Conservation (phyloP, 2,797 vertebrate genomes). For the Poecilia velifera region DNA sequence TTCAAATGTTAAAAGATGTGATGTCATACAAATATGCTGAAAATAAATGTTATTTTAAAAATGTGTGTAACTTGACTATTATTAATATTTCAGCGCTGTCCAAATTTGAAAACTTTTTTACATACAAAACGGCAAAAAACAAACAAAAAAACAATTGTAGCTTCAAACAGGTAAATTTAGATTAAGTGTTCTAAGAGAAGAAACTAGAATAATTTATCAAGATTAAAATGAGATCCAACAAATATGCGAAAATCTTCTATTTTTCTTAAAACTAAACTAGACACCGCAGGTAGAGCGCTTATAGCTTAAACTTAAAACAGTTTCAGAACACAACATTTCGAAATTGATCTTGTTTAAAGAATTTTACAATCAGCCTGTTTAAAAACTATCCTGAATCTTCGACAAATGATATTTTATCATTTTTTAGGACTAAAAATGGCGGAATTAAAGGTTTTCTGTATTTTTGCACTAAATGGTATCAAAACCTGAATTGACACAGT, state of each 20-base stretch:
- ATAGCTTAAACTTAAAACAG: neutral
- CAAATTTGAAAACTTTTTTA: neutral
- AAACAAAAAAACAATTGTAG: neutral
- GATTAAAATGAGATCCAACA: neutral
- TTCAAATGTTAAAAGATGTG: slow-evolving; percentile 84
- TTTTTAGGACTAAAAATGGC: neutral
- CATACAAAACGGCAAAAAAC: neutral
- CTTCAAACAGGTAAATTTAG: neutral
- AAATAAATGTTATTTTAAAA: slow-evolving; percentile 99
- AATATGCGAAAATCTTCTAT: neutral
- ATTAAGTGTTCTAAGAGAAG: neutral
- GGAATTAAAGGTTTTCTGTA: neutral
- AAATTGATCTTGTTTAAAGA: neutral
- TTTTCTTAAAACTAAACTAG: neutral
- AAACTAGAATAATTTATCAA: neutral
- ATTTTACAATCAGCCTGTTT: neutral
- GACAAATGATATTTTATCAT: neutral
- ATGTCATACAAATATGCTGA: slow-evolving; percentile 90
- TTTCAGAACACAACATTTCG: neutral
- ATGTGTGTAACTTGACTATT: slow-evolving; percentile 40
- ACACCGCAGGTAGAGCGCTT: neutral
- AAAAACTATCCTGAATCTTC: neutral
- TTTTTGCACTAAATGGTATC: neutral
- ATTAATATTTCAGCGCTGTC: neutral
- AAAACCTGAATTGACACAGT: neutral